Evolutionary conservation across 2,113 vertebrate genomes (phyloP), one percentile per base, ranked within the genome.

Genomic region (Urocolius indicus): DNA sequence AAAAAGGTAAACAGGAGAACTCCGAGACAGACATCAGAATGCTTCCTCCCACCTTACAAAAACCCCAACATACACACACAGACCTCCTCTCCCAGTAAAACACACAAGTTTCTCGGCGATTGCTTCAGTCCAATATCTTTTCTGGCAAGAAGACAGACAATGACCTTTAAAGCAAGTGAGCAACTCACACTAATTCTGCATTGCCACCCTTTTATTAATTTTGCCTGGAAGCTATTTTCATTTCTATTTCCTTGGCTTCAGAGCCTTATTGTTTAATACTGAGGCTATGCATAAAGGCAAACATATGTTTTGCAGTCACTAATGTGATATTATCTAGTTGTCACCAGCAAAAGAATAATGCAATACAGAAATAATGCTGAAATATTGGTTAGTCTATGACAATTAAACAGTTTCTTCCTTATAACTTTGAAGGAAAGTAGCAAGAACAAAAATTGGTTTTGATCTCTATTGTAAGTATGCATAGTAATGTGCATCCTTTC

Each of bases 1-100:
- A 91, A 94, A 96, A 96, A 98, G 86, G 96, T 97, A 98, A 98
- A 97, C 93, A 96, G 74, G 80, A 95, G 88, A 97, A 96, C 92
- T 83, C 63, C 74, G 94, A 95, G 81, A 96, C 65, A 94, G 85
- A 63, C 67, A 76, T 43, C 55, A 90, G 81, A 84, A 71, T 51
- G 29, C 71, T 79, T 15, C 26, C 26, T 75, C 45, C 57, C 17
- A n/a, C 24, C 43, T 82, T 51, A 63, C 29, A 95, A 93, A 59
- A 24, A 0, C 0, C 32, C 21, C 11, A 30, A 36, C 30, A 8
- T 6, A 45, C 2, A 16, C 34, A 14, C 8, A 29, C 4, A 8
- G 10, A 41, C 19, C 18, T 46, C 19, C 16, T 11, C 6, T 18
- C 32, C 32, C 46, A 71, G 15, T 12, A 90, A 84, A 62, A 7